These are phyloP conservation scores for Gastrophryne carolinensis DNA, from an alignment of 2,797 vertebrate species.

Conservation along the genomic window DNA sequence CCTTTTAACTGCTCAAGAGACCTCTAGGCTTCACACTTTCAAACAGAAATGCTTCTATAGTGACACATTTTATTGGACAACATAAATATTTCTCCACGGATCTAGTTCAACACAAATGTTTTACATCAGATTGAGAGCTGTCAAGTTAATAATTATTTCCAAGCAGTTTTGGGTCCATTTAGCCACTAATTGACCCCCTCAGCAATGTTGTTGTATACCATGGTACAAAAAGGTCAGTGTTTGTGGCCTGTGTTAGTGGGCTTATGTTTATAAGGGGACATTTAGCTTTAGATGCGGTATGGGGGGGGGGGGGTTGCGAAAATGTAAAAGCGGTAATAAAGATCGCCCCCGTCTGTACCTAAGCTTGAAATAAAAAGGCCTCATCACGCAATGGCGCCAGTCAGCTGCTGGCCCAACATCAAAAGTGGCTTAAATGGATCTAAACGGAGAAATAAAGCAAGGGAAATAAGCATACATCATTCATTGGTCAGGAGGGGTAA, in stretches of 20 bases:
- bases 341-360: constrained; percentile 9
- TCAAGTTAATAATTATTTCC: constrained; percentile 47
- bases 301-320: neutral
- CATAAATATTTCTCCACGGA: constrained; percentile 47
- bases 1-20: constrained; percentile 27
- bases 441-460: constrained; percentile 1
- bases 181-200: constrained; percentile 26
- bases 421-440: constrained; percentile 7
- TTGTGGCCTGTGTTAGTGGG: neutral
- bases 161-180: constrained; percentile 38
- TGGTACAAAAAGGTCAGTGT: constrained; percentile 9
- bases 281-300: neutral
- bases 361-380: constrained; percentile 2
- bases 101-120: constrained; percentile 38
- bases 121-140: constrained; percentile 47
- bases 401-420: neutral
- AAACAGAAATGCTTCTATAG: constrained; percentile 46
- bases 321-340: constrained; percentile 13
- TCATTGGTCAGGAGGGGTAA: neutral
- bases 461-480: neutral
- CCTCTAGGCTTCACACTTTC: constrained; percentile 46
- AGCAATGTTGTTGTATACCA: constrained; percentile 3
- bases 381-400: constrained; percentile 11
- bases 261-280: neutral
- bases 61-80: constrained; percentile 53